Percentiles rank a stretch among this genome's conserved stretches.
Conservation (phyloP, 1,140 invertebrate species). For the Thalassaphorura encarpata region DNA sequence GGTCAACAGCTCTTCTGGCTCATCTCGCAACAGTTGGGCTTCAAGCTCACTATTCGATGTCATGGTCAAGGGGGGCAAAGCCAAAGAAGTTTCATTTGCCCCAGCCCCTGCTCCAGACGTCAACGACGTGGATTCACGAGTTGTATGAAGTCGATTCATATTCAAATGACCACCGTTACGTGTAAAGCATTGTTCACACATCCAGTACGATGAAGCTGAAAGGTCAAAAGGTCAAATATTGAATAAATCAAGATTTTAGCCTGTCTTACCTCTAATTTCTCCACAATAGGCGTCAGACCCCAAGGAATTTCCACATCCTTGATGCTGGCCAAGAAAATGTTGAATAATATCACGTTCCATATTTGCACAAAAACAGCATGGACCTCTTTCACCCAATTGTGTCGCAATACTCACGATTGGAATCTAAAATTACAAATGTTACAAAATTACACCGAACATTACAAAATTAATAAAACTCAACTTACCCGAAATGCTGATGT, state of each 20-base stretch:
- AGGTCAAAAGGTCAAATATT: background rate
- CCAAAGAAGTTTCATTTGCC: slow-evolving; percentile 19
- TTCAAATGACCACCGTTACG: slow-evolving; percentile 36
- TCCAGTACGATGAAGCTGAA: slow-evolving; percentile 32
- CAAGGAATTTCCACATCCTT: slow-evolving; percentile 41
- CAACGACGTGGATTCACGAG: no score
- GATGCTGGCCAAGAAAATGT: slow-evolving; percentile 37
- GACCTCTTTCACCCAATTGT: slow-evolving; percentile 22
- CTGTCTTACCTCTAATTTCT: slow-evolving; percentile 37
- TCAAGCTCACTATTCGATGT: slow-evolving; percentile 2
- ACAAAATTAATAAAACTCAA: no score
- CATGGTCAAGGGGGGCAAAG: slow-evolving; percentile 26
- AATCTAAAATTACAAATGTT: slow-evolving; percentile 15
- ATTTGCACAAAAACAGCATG: slow-evolving; percentile 29
- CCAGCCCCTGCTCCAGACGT: no score
- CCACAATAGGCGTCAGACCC: slow-evolving; percentile 41
- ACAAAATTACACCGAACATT: no score
- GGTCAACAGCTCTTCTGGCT: background rate
- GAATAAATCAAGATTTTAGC: background rate
- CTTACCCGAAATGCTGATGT: no score
- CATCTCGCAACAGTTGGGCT: background rate
- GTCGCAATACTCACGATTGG: slow-evolving; percentile 25
- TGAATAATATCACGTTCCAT: slow-evolving; percentile 26
- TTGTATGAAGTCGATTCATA: background rate
- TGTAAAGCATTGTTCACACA: slow-evolving; percentile 45